Conservation (phyloP, 1,140 invertebrate genomes). For the Temnothorax nylanderi region DNA sequence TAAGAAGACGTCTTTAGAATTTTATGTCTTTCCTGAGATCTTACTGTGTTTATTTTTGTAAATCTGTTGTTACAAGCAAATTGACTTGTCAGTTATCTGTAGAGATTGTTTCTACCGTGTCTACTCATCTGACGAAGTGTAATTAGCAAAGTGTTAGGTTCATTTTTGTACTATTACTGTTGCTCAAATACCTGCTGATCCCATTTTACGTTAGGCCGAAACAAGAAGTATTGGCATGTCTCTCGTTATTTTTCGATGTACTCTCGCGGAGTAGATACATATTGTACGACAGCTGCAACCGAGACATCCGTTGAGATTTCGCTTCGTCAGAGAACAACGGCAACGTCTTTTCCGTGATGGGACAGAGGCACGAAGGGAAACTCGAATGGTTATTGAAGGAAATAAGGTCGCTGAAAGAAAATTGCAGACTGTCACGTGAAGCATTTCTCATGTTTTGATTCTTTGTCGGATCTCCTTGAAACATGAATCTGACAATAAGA, state of each 20-base stretch:
- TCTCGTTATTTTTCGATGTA: slow-evolving; percentile 46
- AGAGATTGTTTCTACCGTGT: not conserved
- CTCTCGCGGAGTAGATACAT: slow-evolving; percentile 8
- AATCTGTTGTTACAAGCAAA: not conserved
- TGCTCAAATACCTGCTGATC: not conserved
- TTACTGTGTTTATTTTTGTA: not conserved
- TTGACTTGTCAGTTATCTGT: not conserved
- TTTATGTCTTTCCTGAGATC: not conserved
- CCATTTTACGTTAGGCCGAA: slow-evolving; percentile 5
- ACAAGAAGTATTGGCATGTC: slow-evolving; percentile 3
- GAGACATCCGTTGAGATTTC: slow-evolving; percentile 47
- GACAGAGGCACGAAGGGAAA: slow-evolving; percentile 36
- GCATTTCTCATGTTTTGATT: slow-evolving; percentile 59
- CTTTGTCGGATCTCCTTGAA: slow-evolving; percentile 22
- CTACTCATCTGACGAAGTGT: not conserved
- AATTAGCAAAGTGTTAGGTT: not conserved
- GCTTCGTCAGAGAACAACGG: slow-evolving; percentile 46
- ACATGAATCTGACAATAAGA: slow-evolving; percentile 7
- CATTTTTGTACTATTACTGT: not conserved
- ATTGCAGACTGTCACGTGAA: slow-evolving; percentile 59
- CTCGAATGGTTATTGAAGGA: slow-evolving; percentile 36
- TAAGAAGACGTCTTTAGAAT: not conserved
- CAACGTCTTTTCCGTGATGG: slow-evolving; percentile 28
- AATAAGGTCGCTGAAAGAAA: slow-evolving; percentile 59
- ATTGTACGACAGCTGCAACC: slow-evolving; percentile 12